These are phyloP conservation scores for Agapornis canus DNA, from an alignment of 2,797 vertebrate genomes.

Conservation along the genomic window DNA sequence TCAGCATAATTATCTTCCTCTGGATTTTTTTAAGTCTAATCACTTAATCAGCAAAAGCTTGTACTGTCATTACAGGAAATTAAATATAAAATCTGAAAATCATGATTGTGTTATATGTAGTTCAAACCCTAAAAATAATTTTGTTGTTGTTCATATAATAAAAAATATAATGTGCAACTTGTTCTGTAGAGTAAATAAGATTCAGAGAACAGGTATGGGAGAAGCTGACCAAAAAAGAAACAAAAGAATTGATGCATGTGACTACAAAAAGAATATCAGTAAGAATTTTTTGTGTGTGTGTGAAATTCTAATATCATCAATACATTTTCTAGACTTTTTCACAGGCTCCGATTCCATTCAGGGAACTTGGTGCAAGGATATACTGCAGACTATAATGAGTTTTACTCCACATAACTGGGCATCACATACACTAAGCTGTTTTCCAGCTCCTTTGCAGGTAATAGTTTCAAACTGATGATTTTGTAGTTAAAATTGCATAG, in stretches of 20 bases:
- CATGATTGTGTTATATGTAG: not conserved
- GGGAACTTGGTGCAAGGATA: slow-evolving; percentile 99
- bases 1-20: not conserved
- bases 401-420: slow-evolving; percentile 99
- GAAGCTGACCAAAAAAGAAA: not conserved
- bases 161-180: not conserved
- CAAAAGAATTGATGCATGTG: not conserved
- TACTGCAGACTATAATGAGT: slow-evolving; percentile 97
- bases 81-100: not conserved
- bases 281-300: not conserved
- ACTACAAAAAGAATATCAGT: not conserved
- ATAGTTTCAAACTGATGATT: not conserved
- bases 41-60: slow-evolving; percentile 13
- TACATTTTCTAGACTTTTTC: slow-evolving; percentile 88
- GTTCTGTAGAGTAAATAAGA: not conserved
- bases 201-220: not conserved
- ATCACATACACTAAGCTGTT: slow-evolving; percentile 96
- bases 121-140: not conserved
- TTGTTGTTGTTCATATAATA: not conserved
- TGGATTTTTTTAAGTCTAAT: not conserved
- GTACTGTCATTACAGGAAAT: not conserved
- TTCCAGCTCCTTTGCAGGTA: slow-evolving; percentile 97
- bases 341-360: slow-evolving; percentile 98
- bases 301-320: not conserved
- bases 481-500: not conserved